These are phyloP conservation scores for Marasmarcha lunaedactyla DNA, from an alignment of 2,888 invertebrate species.

Conservation along the genomic window DNA sequence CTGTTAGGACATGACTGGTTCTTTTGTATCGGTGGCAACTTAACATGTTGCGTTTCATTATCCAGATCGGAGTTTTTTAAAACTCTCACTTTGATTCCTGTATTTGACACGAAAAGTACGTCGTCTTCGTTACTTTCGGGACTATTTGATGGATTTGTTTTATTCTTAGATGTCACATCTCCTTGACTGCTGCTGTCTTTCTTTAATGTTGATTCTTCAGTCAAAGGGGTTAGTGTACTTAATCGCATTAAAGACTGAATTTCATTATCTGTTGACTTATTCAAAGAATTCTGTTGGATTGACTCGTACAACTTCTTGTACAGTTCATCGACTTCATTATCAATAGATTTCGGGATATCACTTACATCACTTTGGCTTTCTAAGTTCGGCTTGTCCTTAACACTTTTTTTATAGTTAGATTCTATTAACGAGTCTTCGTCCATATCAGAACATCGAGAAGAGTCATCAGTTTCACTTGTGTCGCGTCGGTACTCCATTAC, in stretches of 20 bases:
- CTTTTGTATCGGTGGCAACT: slow-evolving; percentile 42
- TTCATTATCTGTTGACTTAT: slow-evolving; percentile 21
- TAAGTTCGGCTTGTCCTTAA: slow-evolving; percentile 3
- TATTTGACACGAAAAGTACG: slow-evolving; percentile 27
- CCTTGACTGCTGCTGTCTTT: slow-evolving; percentile 29
- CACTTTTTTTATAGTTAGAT: slow-evolving; percentile 13
- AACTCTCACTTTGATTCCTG: slow-evolving; percentile 31
- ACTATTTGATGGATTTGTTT: slow-evolving; percentile 12
- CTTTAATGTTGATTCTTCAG: slow-evolving; percentile 39
- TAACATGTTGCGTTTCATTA: slow-evolving; percentile 24
- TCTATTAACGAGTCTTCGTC: slow-evolving; percentile 51
- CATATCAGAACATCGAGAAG: slow-evolving; percentile 29
- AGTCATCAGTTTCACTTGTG: slow-evolving; percentile 25
- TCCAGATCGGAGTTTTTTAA: slow-evolving; percentile 17
- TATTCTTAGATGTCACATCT: slow-evolving; percentile 25
- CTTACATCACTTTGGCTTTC: slow-evolving; percentile 26
- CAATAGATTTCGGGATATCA: slow-evolving; percentile 32
- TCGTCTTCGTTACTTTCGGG: slow-evolving; percentile 16
- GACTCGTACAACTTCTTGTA: slow-evolving; percentile 31
- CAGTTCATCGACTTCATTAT: slow-evolving; percentile 41
- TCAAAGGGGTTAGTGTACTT: slow-evolving; percentile 40
- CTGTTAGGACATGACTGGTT: slow-evolving; percentile 27
- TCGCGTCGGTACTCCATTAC: slow-evolving; percentile 21
- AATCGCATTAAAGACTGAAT: slow-evolving; percentile 23
- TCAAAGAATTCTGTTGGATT: slow-evolving; percentile 20